Percentiles rank a stretch among this genome's conserved stretches.
Conservation (phyloP, 2,797 vertebrate genomes). For the Clangula hyemalis region DNA sequence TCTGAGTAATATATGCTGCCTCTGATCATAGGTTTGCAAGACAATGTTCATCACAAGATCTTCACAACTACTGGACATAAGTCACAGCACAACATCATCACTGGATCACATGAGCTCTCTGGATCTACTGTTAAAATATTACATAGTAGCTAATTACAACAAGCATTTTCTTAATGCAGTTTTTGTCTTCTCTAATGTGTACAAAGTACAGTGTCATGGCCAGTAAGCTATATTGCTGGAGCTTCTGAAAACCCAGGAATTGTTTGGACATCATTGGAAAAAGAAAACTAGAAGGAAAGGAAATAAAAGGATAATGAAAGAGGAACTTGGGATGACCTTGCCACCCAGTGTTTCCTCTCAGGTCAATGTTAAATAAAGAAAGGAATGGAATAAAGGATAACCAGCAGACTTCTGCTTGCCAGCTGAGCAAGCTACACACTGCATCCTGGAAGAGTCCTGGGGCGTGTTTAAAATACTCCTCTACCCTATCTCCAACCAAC, state of each 20-base stretch:
- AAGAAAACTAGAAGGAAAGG: background rate
- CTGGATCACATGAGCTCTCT: background rate
- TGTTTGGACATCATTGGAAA: background rate
- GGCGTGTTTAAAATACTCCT: background rate
- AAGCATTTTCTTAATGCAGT: background rate
- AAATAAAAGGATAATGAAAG: background rate
- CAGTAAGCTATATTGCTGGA: background rate
- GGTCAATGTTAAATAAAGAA: background rate
- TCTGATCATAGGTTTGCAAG: background rate
- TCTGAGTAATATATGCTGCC: background rate
- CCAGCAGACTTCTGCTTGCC: background rate
- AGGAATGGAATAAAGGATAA: background rate
- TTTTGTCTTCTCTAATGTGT: background rate
- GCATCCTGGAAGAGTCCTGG: accelerated
- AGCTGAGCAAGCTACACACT: background rate
- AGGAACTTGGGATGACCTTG: background rate
- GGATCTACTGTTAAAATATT: background rate
- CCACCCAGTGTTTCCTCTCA: background rate
- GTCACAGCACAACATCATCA: background rate
- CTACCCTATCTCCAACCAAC: slow-evolving; percentile 1
- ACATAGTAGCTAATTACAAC: background rate
- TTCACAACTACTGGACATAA: background rate
- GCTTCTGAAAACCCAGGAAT: background rate
- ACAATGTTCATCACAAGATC: background rate
- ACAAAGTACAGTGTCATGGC: background rate